These are phyloP conservation scores for Labeo catla DNA, from an alignment of 2,113 vertebrate genomes.

Conservation along the genomic window DNA sequence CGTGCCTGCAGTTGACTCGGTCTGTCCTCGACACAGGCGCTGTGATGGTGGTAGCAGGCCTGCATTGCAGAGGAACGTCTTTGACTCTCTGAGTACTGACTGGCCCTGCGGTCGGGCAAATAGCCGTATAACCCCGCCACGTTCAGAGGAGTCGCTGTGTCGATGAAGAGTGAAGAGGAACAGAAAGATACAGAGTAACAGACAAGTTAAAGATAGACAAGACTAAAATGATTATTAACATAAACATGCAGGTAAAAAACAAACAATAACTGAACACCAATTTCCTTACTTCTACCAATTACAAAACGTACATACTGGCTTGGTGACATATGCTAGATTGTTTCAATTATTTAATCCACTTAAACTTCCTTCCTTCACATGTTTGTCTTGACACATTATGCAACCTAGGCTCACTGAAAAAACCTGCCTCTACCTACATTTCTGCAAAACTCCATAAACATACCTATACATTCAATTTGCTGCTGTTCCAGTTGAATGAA, in stretches of 20 bases:
- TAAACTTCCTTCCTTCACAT: not conserved
- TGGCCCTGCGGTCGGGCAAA: conserved; percentile 81
- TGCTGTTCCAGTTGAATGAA: too few relatives aligned
- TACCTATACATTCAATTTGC: too few relatives aligned
- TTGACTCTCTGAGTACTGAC: conserved; percentile 71
- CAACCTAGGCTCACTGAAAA: too few relatives aligned
- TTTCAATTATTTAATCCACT: not conserved
- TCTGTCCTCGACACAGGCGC: conserved; percentile 68
- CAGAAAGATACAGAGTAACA: not conserved
- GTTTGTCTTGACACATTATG: not conserved
- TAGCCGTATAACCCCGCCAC: conserved; percentile 81
- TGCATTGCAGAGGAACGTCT: conserved; percentile 76
- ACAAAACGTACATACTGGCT: not conserved
- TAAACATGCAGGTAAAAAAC: not conserved
- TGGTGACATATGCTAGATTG: not conserved
- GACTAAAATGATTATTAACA: not conserved
- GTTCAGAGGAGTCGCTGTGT: conserved; percentile 74
- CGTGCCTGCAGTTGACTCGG: conserved; percentile 84
- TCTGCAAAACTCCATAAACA: too few relatives aligned
- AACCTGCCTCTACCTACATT: too few relatives aligned
- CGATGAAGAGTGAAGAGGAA: not conserved
- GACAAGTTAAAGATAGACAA: not conserved
- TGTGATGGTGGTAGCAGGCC: conserved; percentile 54
- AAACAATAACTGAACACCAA: not conserved
- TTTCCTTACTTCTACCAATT: not conserved